Percentiles rank a stretch among this genome's conserved stretches.
phyloP scores from a whole-genome alignment of 1,140 invertebrate genomes.

The Monochamus saltuarius region DNA sequence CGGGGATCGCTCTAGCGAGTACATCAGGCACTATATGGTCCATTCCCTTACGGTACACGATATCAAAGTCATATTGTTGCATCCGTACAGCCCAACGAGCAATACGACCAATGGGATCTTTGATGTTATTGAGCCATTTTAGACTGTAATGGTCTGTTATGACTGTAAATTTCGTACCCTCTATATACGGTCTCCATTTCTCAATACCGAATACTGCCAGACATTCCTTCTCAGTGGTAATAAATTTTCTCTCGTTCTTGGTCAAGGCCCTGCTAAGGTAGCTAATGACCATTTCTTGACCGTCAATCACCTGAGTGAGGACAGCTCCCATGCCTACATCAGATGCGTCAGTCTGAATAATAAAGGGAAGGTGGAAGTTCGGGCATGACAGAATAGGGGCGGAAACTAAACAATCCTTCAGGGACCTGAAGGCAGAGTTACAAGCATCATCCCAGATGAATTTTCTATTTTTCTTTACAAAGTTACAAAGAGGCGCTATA shows the following conservation, averaged over 20 bases:
- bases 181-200: slow-evolving; percentile 42
- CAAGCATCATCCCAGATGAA: slow-evolving; percentile 16
- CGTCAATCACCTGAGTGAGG: slow-evolving; percentile 35
- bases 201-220: slow-evolving; percentile 19
- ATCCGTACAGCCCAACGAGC: slow-evolving; percentile 50
- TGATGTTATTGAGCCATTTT: slow-evolving; percentile 52
- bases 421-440: slow-evolving; percentile 7
- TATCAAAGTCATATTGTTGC: slow-evolving; percentile 48
- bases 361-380: slow-evolving; percentile 34
- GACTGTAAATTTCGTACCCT: slow-evolving; percentile 48
- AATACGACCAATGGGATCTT: slow-evolving; percentile 48
- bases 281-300: slow-evolving; percentile 49
- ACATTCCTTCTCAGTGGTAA: slow-evolving; percentile 22
- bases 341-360: slow-evolving; percentile 37
- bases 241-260: slow-evolving; percentile 21
- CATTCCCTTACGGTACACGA: slow-evolving; percentile 47
- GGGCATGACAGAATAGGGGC: slow-evolving; percentile 24
- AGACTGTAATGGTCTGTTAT: slow-evolving; percentile 52
- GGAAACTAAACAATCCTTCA: slow-evolving; percentile 15
- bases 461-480: slow-evolving; percentile 38
- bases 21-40: slow-evolving; percentile 43
- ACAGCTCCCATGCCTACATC: slow-evolving; percentile 34
- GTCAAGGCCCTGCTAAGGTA: slow-evolving; percentile 53
- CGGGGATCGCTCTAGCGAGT: slow-evolving; percentile 24
- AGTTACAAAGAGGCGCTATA: slow-evolving; percentile 26